These are phyloP conservation scores for Ailuropoda melanoleuca DNA, from an alignment of 2,113 vertebrate genomes.

Conservation along the genomic window DNA sequence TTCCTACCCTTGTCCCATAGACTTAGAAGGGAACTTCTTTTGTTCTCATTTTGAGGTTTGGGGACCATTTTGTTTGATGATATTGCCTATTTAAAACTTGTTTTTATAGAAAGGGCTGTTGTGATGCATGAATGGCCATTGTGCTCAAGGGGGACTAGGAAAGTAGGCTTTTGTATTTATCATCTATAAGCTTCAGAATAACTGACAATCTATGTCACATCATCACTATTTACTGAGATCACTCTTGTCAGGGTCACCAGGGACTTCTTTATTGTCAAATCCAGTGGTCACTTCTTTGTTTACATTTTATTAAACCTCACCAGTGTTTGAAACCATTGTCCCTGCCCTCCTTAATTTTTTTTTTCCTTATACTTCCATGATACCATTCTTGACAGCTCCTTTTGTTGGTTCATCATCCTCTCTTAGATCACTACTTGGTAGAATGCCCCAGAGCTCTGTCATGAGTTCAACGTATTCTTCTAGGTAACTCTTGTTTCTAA, in stretches of 20 bases:
- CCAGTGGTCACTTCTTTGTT: not conserved
- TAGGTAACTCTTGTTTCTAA: not conserved
- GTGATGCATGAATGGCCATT: not conserved
- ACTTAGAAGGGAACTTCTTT: not conserved
- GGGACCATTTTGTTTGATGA: not conserved
- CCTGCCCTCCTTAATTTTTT: not conserved
- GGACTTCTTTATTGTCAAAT: slow-evolving; percentile 20
- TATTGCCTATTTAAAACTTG: not conserved
- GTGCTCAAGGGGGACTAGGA: not conserved
- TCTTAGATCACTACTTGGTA: not conserved
- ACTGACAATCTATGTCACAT: slow-evolving; percentile 5
- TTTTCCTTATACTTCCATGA: not conserved
- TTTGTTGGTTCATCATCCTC: not conserved
- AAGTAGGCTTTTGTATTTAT: slow-evolving; percentile 34
- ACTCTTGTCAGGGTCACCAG: not conserved
- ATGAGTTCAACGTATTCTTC: not conserved
- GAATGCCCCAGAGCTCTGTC: not conserved
- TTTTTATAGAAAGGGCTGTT: slow-evolving; percentile 26
- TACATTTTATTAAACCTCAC: not conserved
- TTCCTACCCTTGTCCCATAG: not conserved
- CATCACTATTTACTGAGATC: not conserved
- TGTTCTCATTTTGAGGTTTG: not conserved
- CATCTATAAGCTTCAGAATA: not conserved
- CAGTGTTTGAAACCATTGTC: not conserved
- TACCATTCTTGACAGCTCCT: not conserved